Conservation (phyloP, 2,888 invertebrate genomes). For the Stenurella melanura region DNA sequence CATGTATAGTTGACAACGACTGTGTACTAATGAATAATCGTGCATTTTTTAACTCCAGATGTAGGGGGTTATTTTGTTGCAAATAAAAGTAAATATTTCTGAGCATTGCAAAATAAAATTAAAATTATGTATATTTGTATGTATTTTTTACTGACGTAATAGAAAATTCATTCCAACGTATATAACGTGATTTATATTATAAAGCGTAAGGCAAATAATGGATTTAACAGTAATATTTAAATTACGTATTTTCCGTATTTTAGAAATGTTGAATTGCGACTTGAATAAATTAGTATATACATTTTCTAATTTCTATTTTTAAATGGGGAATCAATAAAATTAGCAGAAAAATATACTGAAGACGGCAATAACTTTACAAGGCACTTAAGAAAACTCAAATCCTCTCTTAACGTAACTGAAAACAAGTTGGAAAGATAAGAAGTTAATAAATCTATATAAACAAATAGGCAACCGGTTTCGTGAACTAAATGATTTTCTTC, state of each 20-base stretch:
- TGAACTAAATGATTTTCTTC: too few relatives aligned
- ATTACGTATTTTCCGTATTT: background rate
- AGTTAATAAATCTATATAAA: too few relatives aligned
- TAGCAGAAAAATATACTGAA: too few relatives aligned
- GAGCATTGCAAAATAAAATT: background rate
- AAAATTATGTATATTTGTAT: background rate
- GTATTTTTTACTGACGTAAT: background rate
- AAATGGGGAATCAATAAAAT: too few relatives aligned
- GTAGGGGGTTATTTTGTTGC: background rate
- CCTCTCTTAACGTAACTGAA: too few relatives aligned
- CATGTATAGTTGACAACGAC: constrained; percentile 45
- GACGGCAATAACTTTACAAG: too few relatives aligned
- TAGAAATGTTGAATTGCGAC: background rate
- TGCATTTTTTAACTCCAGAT: constrained; percentile 4
- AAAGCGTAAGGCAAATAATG: background rate
- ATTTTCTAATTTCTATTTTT: background rate
- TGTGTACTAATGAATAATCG: constrained; percentile 22
- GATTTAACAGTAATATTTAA: background rate
- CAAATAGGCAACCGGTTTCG: too few relatives aligned
- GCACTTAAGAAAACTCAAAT: too few relatives aligned
- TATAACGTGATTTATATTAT: constrained; percentile 7
- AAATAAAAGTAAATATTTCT: constrained; percentile 10
- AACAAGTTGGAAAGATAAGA: too few relatives aligned
- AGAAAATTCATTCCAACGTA: background rate
- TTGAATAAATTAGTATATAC: background rate